Base-by-base conservation (phyloP, 2,113 vertebrate species). In the Odocoileus virginianus region DNA sequence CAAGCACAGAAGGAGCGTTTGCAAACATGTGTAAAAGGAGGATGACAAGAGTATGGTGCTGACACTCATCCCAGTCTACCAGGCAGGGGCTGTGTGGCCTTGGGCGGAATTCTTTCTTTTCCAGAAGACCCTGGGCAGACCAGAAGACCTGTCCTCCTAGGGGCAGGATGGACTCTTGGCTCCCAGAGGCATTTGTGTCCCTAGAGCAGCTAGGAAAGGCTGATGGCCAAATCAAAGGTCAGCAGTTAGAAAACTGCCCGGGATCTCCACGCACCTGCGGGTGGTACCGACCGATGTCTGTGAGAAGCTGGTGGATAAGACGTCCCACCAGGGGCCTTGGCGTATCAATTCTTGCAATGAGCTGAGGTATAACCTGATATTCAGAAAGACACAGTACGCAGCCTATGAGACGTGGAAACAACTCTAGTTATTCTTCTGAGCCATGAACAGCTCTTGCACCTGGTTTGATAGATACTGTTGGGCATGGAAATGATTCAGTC, bases 301-400 rank as follows among this genome's bases (percentile, higher is more conserved):
- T 99, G 40, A 99, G 99, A 71, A 99, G 99, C 98, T 99, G 99
- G 97, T 99, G 99, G 85, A 99, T 99, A 84, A 99, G 99, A 2
- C 99, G 99, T 3, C 99, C 99, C 50, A 99, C 99, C 97, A 99
- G 98, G 0, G 99, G 99, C 2, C 99, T 99, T 47, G 99, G 99
- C 0, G 99, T 99, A 97, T 99, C 99, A 2, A 99, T 99, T 36
- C 99, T 99, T 85, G 99, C 99, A 36, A 99, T 99, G 91, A 99
- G 99, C 97, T 99, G 99, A 90, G 99, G 99, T 95, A 99, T 99
- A 6, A 99, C 99, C 99, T 99, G 97, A 36, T 0, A 40, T 97
- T 1, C 93, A 94, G 58, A 94, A 67, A 2, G 91, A 93, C 25
- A 88, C 4, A 82, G 47, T 6, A 52, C 0, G 54, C 0, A 27